These are phyloP conservation scores for Fukomys damarensis DNA, from an alignment of 2,113 vertebrate genomes.

Conservation along the genomic window DNA sequence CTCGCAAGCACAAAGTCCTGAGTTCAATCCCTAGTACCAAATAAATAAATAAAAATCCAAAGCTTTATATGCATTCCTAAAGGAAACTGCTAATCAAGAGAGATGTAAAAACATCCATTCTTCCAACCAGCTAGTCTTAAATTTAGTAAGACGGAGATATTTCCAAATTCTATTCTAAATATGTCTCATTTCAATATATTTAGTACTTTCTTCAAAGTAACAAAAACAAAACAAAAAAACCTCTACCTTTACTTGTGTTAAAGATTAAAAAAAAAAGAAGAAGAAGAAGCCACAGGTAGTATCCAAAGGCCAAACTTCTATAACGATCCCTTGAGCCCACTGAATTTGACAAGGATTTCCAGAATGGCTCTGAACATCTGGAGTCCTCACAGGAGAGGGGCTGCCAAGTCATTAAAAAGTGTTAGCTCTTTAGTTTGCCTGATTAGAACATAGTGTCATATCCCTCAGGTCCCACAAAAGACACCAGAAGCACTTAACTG, in stretches of 20 bases:
- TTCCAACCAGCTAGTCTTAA: not conserved
- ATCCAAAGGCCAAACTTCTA: not conserved
- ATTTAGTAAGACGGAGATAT: not conserved
- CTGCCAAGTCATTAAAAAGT: constrained; percentile 39
- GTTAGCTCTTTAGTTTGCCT: constrained; percentile 57
- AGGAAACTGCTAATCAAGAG: not conserved
- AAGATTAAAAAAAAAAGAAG: not conserved
- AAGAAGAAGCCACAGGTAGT: not conserved
- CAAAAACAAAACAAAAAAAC: not conserved
- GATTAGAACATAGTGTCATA: not conserved
- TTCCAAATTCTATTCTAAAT: constrained; percentile 20
- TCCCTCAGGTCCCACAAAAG: constrained; percentile 39
- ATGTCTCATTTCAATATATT: not conserved
- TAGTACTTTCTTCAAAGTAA: constrained; percentile 14
- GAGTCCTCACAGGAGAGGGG: not conserved
- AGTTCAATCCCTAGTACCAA: too few relatives aligned
- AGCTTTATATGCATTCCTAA: not conserved
- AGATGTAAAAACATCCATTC: not conserved
- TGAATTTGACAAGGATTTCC: constrained; percentile 32
- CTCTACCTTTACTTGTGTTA: not conserved
- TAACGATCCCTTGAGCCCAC: not conserved
- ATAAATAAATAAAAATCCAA: too few relatives aligned
- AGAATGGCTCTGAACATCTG: constrained; percentile 59
- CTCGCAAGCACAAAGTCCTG: too few relatives aligned
- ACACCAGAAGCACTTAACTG: not conserved